phyloP scores from a whole-genome alignment of 2,888 invertebrate genomes.

The Incurvaria masculella region DNA sequence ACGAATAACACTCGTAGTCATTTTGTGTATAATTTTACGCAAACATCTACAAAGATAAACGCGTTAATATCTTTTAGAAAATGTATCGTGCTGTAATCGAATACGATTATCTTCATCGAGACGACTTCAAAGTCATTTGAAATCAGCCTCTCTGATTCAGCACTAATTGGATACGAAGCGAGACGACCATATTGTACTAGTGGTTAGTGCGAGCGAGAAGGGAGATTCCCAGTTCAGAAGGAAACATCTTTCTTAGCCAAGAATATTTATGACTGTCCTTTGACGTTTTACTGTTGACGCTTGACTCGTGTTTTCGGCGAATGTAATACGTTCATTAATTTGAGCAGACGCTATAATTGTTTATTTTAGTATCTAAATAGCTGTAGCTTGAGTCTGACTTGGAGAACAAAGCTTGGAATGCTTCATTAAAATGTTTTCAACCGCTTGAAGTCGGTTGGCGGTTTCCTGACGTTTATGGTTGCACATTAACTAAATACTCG shows the following conservation, averaged over 20 bases:
- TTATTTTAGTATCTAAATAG: constrained; percentile 27
- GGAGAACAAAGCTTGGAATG: constrained; percentile 42
- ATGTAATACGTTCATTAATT: constrained; percentile 42
- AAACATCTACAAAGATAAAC: no score
- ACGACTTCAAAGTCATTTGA: constrained; percentile 5
- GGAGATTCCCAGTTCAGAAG: constrained; percentile 24
- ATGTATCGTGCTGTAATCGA: no score
- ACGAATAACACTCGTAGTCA: no score
- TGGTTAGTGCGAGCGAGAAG: constrained; percentile 22
- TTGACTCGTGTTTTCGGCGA: constrained; percentile 34
- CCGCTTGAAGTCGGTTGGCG: no score
- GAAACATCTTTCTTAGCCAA: constrained; percentile 45
- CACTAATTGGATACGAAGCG: constrained; percentile 35
- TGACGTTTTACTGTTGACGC: constrained; percentile 27
- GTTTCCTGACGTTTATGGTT: no score
- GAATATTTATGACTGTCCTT: constrained; percentile 30
- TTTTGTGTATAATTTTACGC: no score
- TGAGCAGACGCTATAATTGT: constrained; percentile 27
- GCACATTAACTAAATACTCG: no score
- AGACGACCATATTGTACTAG: constrained; percentile 21
- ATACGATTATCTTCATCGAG: constrained; percentile 9
- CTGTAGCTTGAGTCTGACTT: no score
- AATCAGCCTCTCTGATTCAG: constrained; percentile 31
- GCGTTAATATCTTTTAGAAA: no score
- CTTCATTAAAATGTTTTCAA: constrained; percentile 41